A percentile compares a stretch with the other conserved stretches of the same genome.
phyloP scores from a whole-genome alignment of 2,888 invertebrate genomes.

The Nycteola revayana region DNA sequence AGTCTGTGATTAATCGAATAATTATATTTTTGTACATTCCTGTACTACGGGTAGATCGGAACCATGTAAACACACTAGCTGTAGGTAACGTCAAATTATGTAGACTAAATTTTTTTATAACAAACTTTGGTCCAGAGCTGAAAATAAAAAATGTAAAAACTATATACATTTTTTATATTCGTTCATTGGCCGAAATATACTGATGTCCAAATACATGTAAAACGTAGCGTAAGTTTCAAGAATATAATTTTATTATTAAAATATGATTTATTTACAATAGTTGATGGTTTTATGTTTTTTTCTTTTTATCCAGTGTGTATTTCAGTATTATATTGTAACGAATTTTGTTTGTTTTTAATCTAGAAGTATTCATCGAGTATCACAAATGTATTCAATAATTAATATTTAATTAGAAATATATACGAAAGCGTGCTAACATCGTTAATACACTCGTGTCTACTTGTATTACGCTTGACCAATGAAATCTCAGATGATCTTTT shows the following conservation, averaged over 20 bases:
- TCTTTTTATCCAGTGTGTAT: conserved; percentile 32
- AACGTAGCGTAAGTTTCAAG: conserved; percentile 26
- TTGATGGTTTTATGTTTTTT: conserved; percentile 37
- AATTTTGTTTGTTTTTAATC: conserved; percentile 14
- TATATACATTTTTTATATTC: no score
- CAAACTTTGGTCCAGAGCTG: background rate
- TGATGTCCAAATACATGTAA: conserved; percentile 33
- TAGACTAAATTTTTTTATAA: conserved; percentile 35
- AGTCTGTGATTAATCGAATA: conserved; percentile 67
- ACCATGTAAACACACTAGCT: conserved; percentile 30
- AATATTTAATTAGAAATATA: conserved; percentile 16
- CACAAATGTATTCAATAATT: conserved; percentile 24
- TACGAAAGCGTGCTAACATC: no score
- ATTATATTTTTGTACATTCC: conserved; percentile 79
- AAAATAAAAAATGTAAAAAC: no score
- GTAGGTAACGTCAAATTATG: conserved; percentile 38
- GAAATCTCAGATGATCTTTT: no score
- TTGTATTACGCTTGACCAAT: no score
- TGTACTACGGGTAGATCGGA: conserved; percentile 66
- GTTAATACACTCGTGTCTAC: no score
- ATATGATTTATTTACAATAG: conserved; percentile 35
- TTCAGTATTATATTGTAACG: conserved; percentile 47
- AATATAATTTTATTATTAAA: conserved; percentile 40
- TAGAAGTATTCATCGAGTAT: conserved; percentile 15
- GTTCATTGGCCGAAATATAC: conserved; percentile 11